Percentiles rank a stretch among this genome's conserved stretches.
Evolutionary conservation across 2,888 invertebrate genomes (phyloP).

Genomic region (Drosophila borealis): DNA sequence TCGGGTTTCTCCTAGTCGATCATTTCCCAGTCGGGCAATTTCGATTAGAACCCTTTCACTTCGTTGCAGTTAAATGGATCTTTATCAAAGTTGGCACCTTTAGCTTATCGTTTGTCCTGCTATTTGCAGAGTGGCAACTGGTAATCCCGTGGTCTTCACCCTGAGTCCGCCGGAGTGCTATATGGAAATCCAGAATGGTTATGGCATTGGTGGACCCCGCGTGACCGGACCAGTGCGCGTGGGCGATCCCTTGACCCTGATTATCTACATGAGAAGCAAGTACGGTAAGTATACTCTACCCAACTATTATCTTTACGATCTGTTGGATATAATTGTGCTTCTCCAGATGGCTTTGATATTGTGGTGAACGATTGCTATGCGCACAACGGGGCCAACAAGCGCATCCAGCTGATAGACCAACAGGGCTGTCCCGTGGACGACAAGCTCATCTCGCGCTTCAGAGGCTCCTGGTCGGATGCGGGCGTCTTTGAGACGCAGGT

Average conservation of each 20-base stretch:
- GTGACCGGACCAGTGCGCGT: constrained; percentile 96
- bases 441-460: constrained; percentile 95
- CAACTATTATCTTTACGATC: not conserved
- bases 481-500: constrained; percentile 97
- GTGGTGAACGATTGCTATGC: constrained; percentile 97
- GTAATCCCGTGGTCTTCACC: constrained; percentile 97
- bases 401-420: constrained; percentile 96
- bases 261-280: constrained; percentile 97
- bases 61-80: no score
- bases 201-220: constrained; percentile 93
- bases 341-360: constrained; percentile 95
- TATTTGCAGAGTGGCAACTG: constrained; percentile 92
- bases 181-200: constrained; percentile 97
- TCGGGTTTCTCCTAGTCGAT: no score
- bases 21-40: no score
- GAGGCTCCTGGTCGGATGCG: constrained; percentile 96
- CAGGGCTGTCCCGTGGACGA: constrained; percentile 97
- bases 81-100: no score
- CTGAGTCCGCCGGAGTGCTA: constrained; percentile 97
- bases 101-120: no score
- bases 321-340: not conserved
- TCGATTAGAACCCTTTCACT: no score
- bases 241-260: constrained; percentile 95
- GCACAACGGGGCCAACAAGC: constrained; percentile 96
- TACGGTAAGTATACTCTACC: constrained; percentile 88